Evolutionary conservation across 1,140 invertebrate species (phyloP), one percentile per base, ranked within the genome.

Genomic region (Matsumurasca onukii): DNA sequence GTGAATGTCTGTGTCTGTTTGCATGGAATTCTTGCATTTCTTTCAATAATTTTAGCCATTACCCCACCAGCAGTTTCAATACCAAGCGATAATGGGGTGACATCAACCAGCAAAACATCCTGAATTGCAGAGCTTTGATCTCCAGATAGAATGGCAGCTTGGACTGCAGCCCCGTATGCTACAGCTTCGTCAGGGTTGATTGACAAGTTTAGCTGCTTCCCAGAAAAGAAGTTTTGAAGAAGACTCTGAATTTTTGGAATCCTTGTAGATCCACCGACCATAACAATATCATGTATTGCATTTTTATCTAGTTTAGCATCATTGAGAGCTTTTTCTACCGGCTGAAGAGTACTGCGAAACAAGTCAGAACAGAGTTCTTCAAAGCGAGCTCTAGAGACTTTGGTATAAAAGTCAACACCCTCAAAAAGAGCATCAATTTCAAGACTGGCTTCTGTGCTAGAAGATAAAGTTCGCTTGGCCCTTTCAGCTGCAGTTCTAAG

Each of bases 211-310:
- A 87, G 76, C 24, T 80, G 76, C 73, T 88, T 88, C 31, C 86
- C 85, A 65, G 80, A 78, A 79, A 88, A 88, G 78, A 85, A 88
- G 74, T 86, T 83, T 73, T 75, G 71, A 3, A 88, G 75, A 75
- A 87, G 79, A 2, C 78, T 82, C 73, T 87, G 86, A 55, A 88
- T 83, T 74, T 87, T 88, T 0, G 86, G 86, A 39, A 88, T 87
- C 20, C 91, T 82, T 12, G 89, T 93, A 0, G 90, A 92, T n/a
- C 91, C 91, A n/a, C 91, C 91, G 20, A 93, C 91, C 17, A 93
- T 80, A 1, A 93, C 89, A 9, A 93, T 86, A 70, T 93, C 91
- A 75, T 93, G 82, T 68, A 93, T 90, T 12, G 80, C 77, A 48
- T 75, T 74, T 75, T 92, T 92, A 77, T 89, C 88, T 70, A 91